Evolutionary conservation across 2,797 vertebrate species (phyloP), one percentile per base, ranked within the genome.

Genomic region (Corythornis leucogaster): DNA sequence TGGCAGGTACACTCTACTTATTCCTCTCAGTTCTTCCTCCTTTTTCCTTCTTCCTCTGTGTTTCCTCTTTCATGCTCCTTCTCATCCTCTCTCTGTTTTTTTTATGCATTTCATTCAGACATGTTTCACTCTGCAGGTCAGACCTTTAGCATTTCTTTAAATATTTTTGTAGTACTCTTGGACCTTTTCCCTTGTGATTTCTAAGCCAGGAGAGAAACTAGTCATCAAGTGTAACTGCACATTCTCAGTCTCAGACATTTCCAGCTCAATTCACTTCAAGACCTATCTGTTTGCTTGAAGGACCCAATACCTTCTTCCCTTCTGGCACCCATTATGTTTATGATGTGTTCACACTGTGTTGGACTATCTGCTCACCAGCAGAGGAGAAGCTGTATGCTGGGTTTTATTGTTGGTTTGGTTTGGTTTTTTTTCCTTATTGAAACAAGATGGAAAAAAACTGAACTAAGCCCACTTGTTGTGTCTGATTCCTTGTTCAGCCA

Each of bases 1-100:
- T 99, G 82, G 98, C 99, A 98, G 99, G 98, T 99, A 96, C 95
- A 96, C 26, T 45, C 15, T 51, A 46, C 24, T 57, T 53, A 11
- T 67, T 78, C 54, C 15, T 57, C 40, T 74, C 12, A 48, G 22
- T 57, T 59, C 63, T 48, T 91, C 22, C 20, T 82, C 9, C n/a
- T 83, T 82, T 78, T 50, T 31, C 7, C 11, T 82, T 70, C 38
- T 48, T 76, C 22, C 8, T 40, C 38, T 78, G 18, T n/a, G 3
- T 61, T 81, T 70, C 43, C 15, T 67, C 35, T 77, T 67, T 76
- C 7, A 11, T 80, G 11, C 10, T 70, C 3, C 6, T 9, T 85
- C 21, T 78, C 16, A 18, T 81, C 24, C 25, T 55, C 15, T 46
- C 30, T 74, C 63, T 84, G n/a, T 10, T 35, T 10, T 80, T 78